A percentile compares a stretch with the other conserved stretches of the same genome.
Conservation (phyloP, 2,113 vertebrate genomes). For the Sprattus sprattus region DNA sequence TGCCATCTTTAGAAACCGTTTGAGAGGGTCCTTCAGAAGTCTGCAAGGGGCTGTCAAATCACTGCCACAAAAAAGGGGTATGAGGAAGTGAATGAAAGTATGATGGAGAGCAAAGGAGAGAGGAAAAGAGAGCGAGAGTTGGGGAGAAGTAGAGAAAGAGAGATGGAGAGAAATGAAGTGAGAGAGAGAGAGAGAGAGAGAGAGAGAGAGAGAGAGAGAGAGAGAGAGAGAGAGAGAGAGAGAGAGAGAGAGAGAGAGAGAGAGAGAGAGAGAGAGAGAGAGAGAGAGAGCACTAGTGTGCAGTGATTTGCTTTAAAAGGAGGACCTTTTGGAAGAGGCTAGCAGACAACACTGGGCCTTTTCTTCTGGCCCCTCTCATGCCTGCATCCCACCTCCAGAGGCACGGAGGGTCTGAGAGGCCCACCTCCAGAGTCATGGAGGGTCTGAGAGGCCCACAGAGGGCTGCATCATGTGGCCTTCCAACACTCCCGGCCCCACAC, state of each 20-base stretch:
- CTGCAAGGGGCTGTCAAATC: not conserved
- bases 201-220: not conserved
- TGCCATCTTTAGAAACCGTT: not conserved
- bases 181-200: conserved; percentile 43
- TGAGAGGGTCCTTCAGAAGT: not conserved
- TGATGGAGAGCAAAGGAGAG: conserved; percentile 54
- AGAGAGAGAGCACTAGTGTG: conserved; percentile 45
- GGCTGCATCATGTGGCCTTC: not conserved
- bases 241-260: conserved; percentile 29
- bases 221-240: conserved; percentile 49
- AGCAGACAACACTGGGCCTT: conserved; percentile 41
- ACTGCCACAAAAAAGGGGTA: not conserved
- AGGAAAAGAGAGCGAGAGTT: conserved; percentile 29
- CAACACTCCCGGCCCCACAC: not conserved
- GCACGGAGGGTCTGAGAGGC: conserved; percentile 11
- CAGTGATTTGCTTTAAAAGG: not conserved
- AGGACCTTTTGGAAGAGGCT: not conserved
- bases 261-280: not conserved
- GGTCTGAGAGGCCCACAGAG: not conserved
- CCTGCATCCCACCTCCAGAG: not conserved
- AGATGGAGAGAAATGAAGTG: conserved; percentile 40
- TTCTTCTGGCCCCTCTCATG: conserved; percentile 30
- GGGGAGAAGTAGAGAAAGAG: conserved; percentile 33
- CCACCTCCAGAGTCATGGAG: conserved; percentile 18
- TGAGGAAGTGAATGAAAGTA: conserved; percentile 35